Evolutionary conservation across 2,888 invertebrate species (phyloP).

Genomic region (Macropis europaea): DNA sequence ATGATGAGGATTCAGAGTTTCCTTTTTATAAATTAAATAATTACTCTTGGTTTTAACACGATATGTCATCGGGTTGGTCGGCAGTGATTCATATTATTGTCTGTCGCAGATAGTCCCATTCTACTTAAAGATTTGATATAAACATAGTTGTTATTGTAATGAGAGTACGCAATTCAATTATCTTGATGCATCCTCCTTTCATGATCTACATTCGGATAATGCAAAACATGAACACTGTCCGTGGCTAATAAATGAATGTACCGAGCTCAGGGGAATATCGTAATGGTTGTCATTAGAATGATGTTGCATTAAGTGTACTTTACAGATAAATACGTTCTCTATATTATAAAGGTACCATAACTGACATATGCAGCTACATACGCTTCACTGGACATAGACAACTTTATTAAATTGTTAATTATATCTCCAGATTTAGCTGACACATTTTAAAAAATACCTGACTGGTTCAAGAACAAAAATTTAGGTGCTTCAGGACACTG

Average conservation of each 20-base stretch:
- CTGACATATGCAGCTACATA: no score
- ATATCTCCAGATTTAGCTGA: no score
- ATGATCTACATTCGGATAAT: conserved; percentile 3
- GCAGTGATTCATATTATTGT: conserved; percentile 33
- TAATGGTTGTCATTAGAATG: background rate
- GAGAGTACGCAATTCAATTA: conserved; percentile 31
- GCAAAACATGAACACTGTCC: background rate
- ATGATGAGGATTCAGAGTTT: background rate
- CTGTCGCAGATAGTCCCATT: background rate
- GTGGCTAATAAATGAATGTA: conserved; percentile 16
- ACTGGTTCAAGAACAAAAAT: no score
- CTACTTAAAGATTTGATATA: no score
- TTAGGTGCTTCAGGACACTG: no score
- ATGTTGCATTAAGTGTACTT: background rate
- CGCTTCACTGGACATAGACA: no score
- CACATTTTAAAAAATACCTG: no score
- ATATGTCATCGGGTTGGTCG: conserved; percentile 6
- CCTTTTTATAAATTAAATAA: background rate
- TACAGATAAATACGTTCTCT: background rate
- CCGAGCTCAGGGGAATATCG: background rate
- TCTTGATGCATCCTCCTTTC: conserved; percentile 8
- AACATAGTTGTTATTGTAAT: no score
- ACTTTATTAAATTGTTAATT: no score
- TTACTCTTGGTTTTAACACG: background rate
- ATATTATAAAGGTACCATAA: no score